Conservation (phyloP, 2,797 vertebrate genomes). For the Todus mexicanus region DNA sequence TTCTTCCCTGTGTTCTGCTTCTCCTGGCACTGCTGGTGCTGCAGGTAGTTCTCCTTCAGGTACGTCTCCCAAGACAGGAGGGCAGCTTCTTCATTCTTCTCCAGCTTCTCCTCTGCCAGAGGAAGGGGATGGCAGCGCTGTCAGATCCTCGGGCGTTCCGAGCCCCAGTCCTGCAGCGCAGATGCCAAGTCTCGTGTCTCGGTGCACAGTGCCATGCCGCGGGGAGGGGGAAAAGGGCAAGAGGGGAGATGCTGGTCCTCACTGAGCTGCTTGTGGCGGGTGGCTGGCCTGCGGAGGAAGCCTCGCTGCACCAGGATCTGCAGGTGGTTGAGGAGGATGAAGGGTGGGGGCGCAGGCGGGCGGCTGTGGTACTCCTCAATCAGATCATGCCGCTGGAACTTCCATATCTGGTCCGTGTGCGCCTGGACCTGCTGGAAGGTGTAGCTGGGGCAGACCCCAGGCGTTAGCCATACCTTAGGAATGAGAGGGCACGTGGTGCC, state of each 20-base stretch:
- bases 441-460: conserved; percentile 78
- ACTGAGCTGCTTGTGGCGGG: conserved; percentile 81
- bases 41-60: conserved; percentile 91
- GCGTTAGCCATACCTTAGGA: neutral
- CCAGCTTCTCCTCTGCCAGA: conserved; percentile 79
- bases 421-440: conserved; percentile 95
- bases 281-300: conserved; percentile 63
- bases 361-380: conserved; percentile 92
- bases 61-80: conserved; percentile 90
- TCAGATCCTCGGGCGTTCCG: neutral
- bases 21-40: conserved; percentile 74
- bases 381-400: conserved; percentile 92
- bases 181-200: fast-evolving
- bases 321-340: conserved; percentile 91
- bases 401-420: conserved; percentile 96
- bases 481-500: fast-evolving
- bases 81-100: conserved; percentile 82
- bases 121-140: neutral
- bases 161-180: fast-evolving
- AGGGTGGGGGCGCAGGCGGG: conserved; percentile 85
- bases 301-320: conserved; percentile 77
- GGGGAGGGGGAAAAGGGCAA: neutral
- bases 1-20: conserved; percentile 80
- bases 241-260: conserved; percentile 39
- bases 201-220: fast-evolving